Evolutionary conservation across 1,140 invertebrate species (phyloP).

Genomic region (Macrobrachium nipponense): DNA sequence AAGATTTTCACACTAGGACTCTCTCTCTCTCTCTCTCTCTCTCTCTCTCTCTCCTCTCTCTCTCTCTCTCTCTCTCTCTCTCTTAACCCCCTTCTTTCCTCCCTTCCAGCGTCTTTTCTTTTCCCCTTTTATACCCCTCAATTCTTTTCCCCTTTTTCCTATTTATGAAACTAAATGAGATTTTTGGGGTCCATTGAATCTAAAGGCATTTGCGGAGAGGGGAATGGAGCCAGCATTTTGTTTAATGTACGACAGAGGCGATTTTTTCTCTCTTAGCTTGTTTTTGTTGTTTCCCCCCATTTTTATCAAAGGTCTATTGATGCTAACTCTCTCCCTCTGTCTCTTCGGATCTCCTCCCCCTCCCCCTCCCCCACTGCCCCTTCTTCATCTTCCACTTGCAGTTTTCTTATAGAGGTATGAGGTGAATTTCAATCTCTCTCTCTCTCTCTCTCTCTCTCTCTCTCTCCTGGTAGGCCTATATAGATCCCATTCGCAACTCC

Average conservation of each 20-base stretch:
- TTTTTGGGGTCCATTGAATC: conserved; percentile 45
- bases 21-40: background rate
- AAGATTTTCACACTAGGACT: background rate
- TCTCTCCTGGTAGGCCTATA: conserved; percentile 3
- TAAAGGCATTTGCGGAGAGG: conserved; percentile 33
- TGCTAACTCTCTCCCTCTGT: too few species aligned
- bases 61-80: background rate
- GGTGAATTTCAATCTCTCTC: background rate
- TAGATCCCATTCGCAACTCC: background rate
- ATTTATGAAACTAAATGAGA: conserved; percentile 49
- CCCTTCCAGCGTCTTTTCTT: background rate
- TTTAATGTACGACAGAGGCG: conserved; percentile 5
- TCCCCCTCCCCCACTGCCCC: too few species aligned
- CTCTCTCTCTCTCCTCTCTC: background rate
- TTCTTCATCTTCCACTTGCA: too few species aligned
- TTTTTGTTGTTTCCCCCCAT: conserved; percentile 18
- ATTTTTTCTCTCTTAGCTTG: conserved; percentile 20
- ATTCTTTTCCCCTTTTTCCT: conserved; percentile 33
- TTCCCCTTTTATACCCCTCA: background rate
- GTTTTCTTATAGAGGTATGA: background rate
- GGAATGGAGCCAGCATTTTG: conserved; percentile 22
- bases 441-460: conserved; percentile 17
- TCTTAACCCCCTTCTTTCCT: background rate
- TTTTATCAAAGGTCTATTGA: background rate
- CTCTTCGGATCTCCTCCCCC: too few species aligned